Evolutionary conservation across 35 echinoderm and acorn worm genomes (phyloP).

Genomic region (Ptychodera flava): DNA sequence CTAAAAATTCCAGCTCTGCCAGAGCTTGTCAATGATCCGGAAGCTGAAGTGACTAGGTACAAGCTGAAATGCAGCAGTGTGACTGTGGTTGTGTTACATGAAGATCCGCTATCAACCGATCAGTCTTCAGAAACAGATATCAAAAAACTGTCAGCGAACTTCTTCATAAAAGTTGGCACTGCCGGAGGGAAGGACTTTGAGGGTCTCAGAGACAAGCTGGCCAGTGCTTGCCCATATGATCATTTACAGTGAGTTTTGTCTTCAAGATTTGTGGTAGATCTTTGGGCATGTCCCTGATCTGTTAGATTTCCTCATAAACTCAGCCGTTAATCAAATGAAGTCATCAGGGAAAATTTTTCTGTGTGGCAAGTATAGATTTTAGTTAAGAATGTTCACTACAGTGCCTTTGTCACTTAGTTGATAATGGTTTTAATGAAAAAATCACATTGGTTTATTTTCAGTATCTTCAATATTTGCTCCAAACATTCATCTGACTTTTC

Average conservation of each 20-base stretch:
- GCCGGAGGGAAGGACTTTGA: constrained; percentile 51
- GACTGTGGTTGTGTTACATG: constrained; percentile 78
- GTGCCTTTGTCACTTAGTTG: too few species aligned
- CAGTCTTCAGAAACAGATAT: background rate
- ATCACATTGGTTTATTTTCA: too few species aligned
- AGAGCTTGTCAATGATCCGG: constrained; percentile 56
- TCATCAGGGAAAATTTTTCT: too few species aligned
- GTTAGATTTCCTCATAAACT: too few species aligned
- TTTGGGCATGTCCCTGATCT: background rate
- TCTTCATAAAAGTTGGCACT: constrained; percentile 69
- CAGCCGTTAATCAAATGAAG: too few species aligned
- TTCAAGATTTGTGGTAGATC: background rate
- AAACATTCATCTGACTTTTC: too few species aligned
- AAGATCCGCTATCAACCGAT: constrained; percentile 63
- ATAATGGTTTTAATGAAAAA: too few species aligned
- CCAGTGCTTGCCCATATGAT: constrained; percentile 82
- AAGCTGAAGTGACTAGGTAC: constrained; percentile 79
- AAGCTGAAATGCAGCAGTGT: constrained; percentile 75
- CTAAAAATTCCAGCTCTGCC: background rate
- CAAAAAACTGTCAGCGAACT: constrained; percentile 22
- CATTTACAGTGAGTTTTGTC: constrained; percentile 58
- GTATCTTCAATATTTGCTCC: too few species aligned
- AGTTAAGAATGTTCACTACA: too few species aligned
- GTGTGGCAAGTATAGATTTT: too few species aligned
- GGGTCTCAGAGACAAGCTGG: constrained; percentile 71